Evolutionary conservation across 2,888 invertebrate species (phyloP).

Genomic region (Euplexia lucipara): DNA sequence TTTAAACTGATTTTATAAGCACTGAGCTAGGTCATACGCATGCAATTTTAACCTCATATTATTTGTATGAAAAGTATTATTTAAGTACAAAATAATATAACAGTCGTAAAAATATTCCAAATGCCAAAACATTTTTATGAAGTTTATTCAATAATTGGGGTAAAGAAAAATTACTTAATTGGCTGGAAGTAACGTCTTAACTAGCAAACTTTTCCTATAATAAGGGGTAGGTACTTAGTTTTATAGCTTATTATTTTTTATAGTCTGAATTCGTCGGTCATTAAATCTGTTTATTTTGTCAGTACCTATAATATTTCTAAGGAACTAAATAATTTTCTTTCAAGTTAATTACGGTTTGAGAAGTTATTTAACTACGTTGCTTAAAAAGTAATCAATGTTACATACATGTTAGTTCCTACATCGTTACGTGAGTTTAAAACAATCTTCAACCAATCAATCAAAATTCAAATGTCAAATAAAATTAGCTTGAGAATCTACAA

Average conservation of each 20-base stretch:
- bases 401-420: not conserved
- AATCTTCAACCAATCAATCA: too few relatives aligned
- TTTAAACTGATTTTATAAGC: not conserved
- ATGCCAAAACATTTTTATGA: slow-evolving; percentile 45
- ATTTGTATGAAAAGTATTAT: too few relatives aligned
- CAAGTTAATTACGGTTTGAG: not conserved
- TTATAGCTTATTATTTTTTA: slow-evolving; percentile 50
- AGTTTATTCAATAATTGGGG: slow-evolving; percentile 47
- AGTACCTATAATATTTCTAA: too few relatives aligned
- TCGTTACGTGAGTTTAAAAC: not conserved
- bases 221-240: slow-evolving; percentile 50
- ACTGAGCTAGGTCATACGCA: not conserved
- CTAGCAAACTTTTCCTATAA: slow-evolving; percentile 55
- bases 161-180: slow-evolving; percentile 49
- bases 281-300: slow-evolving; percentile 28
- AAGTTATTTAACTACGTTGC: too few relatives aligned
- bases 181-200: slow-evolving; percentile 51
- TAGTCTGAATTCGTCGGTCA: slow-evolving; percentile 26
- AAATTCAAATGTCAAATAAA: too few relatives aligned
- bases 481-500: too few relatives aligned
- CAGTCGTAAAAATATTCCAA: slow-evolving; percentile 7
- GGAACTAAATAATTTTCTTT: not conserved
- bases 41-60: too few relatives aligned
- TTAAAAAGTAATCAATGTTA: too few relatives aligned
- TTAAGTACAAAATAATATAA: not conserved